phyloP scores from a whole-genome alignment of 2,888 invertebrate genomes.

The Melitaea athalia region DNA sequence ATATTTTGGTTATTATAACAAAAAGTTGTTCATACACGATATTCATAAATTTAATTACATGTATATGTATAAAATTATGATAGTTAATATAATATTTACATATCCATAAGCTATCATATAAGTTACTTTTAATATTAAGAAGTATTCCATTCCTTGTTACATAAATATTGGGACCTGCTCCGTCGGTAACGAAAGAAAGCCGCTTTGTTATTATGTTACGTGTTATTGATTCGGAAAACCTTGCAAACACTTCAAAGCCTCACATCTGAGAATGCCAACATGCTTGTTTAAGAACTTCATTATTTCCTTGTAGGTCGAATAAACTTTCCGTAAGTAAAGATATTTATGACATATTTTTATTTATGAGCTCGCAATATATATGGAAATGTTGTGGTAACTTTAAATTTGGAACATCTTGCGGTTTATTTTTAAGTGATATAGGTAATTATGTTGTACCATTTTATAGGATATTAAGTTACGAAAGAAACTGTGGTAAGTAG shows the following conservation, averaged over 20 bases:
- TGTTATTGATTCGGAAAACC: conserved; percentile 54
- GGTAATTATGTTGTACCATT: neutral
- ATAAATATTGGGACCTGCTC: conserved; percentile 52
- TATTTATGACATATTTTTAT: conserved; percentile 13
- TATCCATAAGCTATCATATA: neutral
- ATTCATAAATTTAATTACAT: too few relatives aligned
- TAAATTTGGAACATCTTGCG: neutral
- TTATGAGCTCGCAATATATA: conserved; percentile 5
- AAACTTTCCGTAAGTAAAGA: conserved; percentile 2
- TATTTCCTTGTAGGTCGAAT: conserved; percentile 13
- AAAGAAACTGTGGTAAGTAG: too few relatives aligned
- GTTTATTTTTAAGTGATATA: neutral
- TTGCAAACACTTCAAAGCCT: conserved; percentile 49
- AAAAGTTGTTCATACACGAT: too few relatives aligned
- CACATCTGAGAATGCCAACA: conserved; percentile 41
- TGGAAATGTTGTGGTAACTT: neutral
- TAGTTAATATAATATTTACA: too few relatives aligned
- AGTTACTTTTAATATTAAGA: conserved; percentile 25
- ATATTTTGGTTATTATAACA: too few relatives aligned
- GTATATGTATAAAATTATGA: too few relatives aligned
- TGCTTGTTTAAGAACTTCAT: conserved; percentile 21
- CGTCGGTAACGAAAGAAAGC: conserved; percentile 48
- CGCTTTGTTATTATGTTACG: conserved; percentile 50
- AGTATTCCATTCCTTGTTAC: conserved; percentile 40
- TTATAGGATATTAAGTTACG: too few relatives aligned